These are phyloP conservation scores for Anticlea derivata DNA, from an alignment of 2,888 invertebrate genomes.

Conservation along the genomic window DNA sequence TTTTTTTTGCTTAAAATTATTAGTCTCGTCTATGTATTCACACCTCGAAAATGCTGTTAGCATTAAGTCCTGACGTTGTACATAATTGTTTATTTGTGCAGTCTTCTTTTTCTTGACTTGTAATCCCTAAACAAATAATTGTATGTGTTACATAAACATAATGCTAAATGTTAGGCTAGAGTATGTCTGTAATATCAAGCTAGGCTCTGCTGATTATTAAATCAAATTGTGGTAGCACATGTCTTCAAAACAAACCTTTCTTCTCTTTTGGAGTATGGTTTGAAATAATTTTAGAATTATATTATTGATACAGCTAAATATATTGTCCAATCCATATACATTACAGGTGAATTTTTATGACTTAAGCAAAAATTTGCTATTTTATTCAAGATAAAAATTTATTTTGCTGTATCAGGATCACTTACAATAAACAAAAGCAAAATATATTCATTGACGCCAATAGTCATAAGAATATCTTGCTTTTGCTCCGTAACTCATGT, in stretches of 20 bases:
- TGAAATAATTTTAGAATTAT: background rate
- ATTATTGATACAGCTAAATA: constrained; percentile 11
- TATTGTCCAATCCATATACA: background rate
- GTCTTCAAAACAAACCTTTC: constrained; percentile 5
- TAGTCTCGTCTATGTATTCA: constrained; percentile 9
- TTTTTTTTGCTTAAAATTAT: constrained; percentile 3
- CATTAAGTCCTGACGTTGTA: constrained; percentile 9
- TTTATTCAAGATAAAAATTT: background rate
- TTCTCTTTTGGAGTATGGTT: constrained; percentile 7
- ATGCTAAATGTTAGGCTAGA: constrained; percentile 4
- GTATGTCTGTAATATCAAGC: constrained; percentile 14
- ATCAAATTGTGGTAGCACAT: constrained; percentile 25
- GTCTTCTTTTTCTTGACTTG: constrained; percentile 8
- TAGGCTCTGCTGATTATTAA: constrained; percentile 13
- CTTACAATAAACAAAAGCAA: constrained; percentile 14
- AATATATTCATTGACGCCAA: background rate
- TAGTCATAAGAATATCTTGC: constrained; percentile 4
- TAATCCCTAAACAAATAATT: constrained; percentile 10
- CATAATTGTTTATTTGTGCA: constrained; percentile 9
- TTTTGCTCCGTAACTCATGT: constrained; percentile 13
- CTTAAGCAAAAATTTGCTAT: background rate
- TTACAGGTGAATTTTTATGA: too few relatives aligned
- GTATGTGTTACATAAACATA: constrained; percentile 8
- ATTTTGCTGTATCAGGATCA: constrained; percentile 12
- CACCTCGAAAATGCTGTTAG: constrained; percentile 9